Conservation (phyloP, 2,888 invertebrate species). For the Agrotis clavis region DNA sequence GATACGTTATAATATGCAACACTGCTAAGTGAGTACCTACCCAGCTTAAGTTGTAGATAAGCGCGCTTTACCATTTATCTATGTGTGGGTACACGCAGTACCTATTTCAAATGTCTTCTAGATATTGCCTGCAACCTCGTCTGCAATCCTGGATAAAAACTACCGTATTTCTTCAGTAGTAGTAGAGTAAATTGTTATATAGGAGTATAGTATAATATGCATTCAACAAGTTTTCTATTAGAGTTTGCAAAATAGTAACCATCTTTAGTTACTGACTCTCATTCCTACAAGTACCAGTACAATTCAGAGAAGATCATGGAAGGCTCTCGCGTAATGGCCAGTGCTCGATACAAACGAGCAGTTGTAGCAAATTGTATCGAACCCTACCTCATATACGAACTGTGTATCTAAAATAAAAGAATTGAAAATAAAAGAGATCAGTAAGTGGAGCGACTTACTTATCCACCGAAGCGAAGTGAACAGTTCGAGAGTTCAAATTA, state of each 20-base stretch:
- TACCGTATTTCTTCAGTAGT: background rate
- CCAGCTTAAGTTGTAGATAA: too few relatives aligned
- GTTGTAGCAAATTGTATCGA: slow-evolving; percentile 28
- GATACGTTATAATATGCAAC: too few relatives aligned
- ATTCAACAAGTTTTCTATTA: background rate
- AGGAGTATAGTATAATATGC: background rate
- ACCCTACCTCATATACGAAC: slow-evolving; percentile 1
- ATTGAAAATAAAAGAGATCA: background rate
- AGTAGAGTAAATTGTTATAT: too few relatives aligned
- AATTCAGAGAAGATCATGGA: background rate
- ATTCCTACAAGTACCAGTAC: background rate
- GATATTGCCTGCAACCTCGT: background rate
- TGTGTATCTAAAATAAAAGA: too few relatives aligned
- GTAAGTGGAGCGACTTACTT: slow-evolving; percentile 27
- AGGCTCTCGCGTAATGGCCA: background rate
- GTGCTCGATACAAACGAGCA: slow-evolving; percentile 33
- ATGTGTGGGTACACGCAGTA: too few relatives aligned
- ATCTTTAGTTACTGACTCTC: background rate
- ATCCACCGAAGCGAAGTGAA: slow-evolving; percentile 8
- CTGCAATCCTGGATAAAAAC: background rate
- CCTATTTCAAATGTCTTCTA: background rate
- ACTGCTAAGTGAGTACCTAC: too few relatives aligned
- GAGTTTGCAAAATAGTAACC: background rate
- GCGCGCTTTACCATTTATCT: too few relatives aligned
- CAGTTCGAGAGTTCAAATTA: background rate